Percentiles rank a stretch among this genome's conserved stretches.
Evolutionary conservation across 1,140 invertebrate species (phyloP).

Genomic region (Leptopilina boulardi): DNA sequence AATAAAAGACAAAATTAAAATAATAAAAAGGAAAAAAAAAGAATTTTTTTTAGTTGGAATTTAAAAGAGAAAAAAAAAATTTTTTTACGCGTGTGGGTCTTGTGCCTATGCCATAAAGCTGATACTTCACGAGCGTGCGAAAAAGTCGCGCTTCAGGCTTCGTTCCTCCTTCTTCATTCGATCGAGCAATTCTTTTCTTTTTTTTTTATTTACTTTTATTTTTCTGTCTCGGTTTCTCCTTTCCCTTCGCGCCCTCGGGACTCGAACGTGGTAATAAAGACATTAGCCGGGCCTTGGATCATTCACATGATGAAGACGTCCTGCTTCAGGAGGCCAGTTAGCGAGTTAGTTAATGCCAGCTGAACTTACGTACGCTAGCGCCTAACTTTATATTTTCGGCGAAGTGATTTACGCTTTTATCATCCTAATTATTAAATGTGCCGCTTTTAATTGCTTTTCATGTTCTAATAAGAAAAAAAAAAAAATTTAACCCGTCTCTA

Average conservation of each 20-base stretch:
- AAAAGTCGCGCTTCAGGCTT: slow-evolving; percentile 19
- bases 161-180: not conserved
- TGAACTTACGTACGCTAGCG: slow-evolving; percentile 31
- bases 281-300: slow-evolving; percentile 51
- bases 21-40: too few relatives aligned
- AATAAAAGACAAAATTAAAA: too few relatives aligned
- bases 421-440: slow-evolving; percentile 60
- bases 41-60: too few relatives aligned
- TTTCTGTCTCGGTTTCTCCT: slow-evolving; percentile 24
- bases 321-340: slow-evolving; percentile 58
- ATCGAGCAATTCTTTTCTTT: not conserved
- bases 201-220: not conserved
- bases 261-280: slow-evolving; percentile 57
- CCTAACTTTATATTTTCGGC: slow-evolving; percentile 55
- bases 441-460: slow-evolving; percentile 56
- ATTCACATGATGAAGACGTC: slow-evolving; percentile 56
- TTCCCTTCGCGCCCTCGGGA: slow-evolving; percentile 34
- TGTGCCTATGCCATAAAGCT: not conserved
- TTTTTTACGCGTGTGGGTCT: not conserved
- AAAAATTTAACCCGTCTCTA: not conserved
- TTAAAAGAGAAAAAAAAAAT: too few relatives aligned
- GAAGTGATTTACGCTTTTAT: slow-evolving; percentile 63
- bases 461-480: not conserved
- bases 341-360: slow-evolving; percentile 49
- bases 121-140: slow-evolving; percentile 16